Base-by-base conservation (phyloP, 2,113 vertebrate genomes). In the Antennarius striatus region DNA sequence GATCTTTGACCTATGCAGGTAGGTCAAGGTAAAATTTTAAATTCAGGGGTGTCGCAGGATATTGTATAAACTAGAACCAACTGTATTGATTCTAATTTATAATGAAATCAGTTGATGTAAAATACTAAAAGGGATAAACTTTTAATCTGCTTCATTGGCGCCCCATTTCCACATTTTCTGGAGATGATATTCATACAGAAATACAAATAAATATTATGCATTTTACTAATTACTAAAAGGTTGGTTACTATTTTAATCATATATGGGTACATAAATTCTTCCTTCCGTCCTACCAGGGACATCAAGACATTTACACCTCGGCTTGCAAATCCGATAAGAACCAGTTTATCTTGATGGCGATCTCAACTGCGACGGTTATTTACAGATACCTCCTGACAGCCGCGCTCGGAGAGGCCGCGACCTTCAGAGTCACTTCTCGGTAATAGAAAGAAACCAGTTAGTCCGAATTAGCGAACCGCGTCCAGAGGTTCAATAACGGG, bases 231-330 rank as follows among this genome's bases (percentile, higher is more conserved):
- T 39, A 43, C 0, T 57, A 6, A 62, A 48, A 2, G 5, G 10
- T 30, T 8, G 3, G 5, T 77, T 70, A 42, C 71, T 1, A 70
- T 77, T 71, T 68, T 48, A 16, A 55, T 74, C 51, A 40, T 49
- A 53, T 7, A 36, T 16, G 36, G 3, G 15, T 85, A 61, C 17
- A 36, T 5, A 75, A 79, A 73, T 69, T 40, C 30, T 68, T 42
- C 66, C 68, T 82, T 30, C 50, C 47, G 46, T 55, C 74, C 64
- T 51, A 64, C 63, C 67, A 57, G 42, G 46, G 54, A 78, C 71
- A 77, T 75, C 69, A 83, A 79, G 82, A 82, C 73, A 84, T 77
- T 71, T 63, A 76, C 74, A 81, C 63, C 65, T 83, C 71, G 52
- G 9, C 61, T 69, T 76, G 66, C 60, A 73, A 67, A 81, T 73